These are phyloP conservation scores for Enteromius unitaeniatus DNA, from an alignment of 2,797 vertebrate species.

Conservation along the genomic window DNA sequence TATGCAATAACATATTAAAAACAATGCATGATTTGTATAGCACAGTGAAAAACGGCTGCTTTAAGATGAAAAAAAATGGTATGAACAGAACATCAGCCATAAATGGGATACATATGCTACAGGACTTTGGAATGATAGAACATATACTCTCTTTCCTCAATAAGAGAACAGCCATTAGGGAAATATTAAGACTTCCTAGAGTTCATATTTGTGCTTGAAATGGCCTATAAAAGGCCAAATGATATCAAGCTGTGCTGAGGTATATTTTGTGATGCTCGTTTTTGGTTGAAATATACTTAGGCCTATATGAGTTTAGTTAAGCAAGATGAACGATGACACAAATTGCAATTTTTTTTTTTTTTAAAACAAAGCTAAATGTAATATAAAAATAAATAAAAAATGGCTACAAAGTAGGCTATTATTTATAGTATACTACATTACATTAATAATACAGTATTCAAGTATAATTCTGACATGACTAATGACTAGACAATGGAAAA, in stretches of 20 bases:
- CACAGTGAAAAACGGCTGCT: constrained; percentile 49
- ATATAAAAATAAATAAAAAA: not conserved
- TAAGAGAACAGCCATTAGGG: constrained; percentile 70
- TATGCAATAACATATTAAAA: not conserved
- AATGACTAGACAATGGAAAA: constrained; percentile 12
- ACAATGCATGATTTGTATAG: constrained; percentile 50
- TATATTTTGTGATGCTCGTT: constrained; percentile 61
- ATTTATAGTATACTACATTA: not conserved
- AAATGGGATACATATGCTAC: constrained; percentile 73
- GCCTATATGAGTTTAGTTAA: constrained; percentile 30
- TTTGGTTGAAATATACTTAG: constrained; percentile 54
- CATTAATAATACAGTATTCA: not conserved
- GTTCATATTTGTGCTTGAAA: constrained; percentile 77
- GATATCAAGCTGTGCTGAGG: constrained; percentile 69
- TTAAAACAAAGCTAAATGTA: not conserved
- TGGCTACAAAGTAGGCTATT: not conserved
- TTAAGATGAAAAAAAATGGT: constrained; percentile 41
- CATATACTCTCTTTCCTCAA: constrained; percentile 69
- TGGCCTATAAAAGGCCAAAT: constrained; percentile 74
- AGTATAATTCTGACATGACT: not conserved
- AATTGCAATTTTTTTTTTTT: not conserved
- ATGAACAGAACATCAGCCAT: constrained; percentile 67
- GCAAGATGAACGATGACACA: not conserved
- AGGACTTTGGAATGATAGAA: constrained; percentile 70
- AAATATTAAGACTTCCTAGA: constrained; percentile 72